Base-by-base conservation (phyloP, 2,113 vertebrate genomes). In the Atractosteus spatula region DNA sequence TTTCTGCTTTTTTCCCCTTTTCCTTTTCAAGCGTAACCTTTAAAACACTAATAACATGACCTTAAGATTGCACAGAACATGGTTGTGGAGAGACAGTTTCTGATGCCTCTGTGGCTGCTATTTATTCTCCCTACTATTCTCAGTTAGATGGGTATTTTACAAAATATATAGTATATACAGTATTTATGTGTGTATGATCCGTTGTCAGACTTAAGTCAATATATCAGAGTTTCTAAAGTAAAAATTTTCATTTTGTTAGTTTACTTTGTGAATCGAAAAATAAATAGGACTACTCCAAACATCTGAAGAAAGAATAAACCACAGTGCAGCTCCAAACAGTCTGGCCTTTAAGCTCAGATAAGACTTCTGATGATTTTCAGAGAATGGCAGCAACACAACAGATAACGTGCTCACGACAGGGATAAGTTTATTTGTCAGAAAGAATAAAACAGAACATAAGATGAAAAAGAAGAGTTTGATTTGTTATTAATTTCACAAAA, bases 21-120 rank as follows among this genome's bases (percentile, higher is more conserved):
- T 73, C 51, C 74, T 80, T 78, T 77, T 74, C 77, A 81, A 54
- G 42, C 44, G n/a, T 74, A 72, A 86, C 79, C 77, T 82, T 86
- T 79, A 51, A 77, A 80, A 80, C 80, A 54, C 61, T 47, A 68
- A 74, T 74, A 79, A 59, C 51, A 70, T 81, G 74, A 79, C 82
- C 76, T 82, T 77, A 83, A 75, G 73, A 29, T 16, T 8, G 41
- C 66, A 64, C 59, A 77, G 62, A 16, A 29, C 55, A 10, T 12
- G 54, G 5, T 11, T 16, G 68, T 12, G 16, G 59, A 64, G 74
- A 77, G 41, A 2, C 41, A 41, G 54, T 10, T 13, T 69, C 54
- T 69, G 66, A 13, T 1, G 65, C 61, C 12, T 45, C 51, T 44
- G 14, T 59, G 3, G 16, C 12, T 47, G 45, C 6, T 41, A 56